Percentiles rank a stretch among this genome's conserved stretches.
Conservation (phyloP, 2,113 vertebrate species). For the Vidua macroura region DNA sequence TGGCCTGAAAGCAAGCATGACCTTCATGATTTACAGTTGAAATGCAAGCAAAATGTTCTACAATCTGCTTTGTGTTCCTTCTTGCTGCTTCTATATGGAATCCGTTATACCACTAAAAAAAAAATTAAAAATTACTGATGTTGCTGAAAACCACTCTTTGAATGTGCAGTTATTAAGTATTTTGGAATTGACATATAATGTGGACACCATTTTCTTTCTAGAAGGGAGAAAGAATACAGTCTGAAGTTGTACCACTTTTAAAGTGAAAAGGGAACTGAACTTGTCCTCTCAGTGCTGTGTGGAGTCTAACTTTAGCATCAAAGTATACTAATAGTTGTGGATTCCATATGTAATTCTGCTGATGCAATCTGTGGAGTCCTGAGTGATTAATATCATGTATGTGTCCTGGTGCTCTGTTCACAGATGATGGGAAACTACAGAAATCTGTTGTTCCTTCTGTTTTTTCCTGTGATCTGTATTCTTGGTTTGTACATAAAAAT, state of each 20-base stretch:
- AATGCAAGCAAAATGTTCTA: neutral
- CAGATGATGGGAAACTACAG: conserved; percentile 29
- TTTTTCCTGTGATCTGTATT: neutral
- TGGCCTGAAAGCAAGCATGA: neutral
- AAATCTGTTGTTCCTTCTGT: conserved; percentile 56
- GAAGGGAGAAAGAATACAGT: neutral
- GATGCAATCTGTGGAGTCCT: conserved; percentile 27
- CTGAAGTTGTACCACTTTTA: neutral
- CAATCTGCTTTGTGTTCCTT: neutral
- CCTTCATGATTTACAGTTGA: neutral
- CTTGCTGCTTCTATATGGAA: neutral
- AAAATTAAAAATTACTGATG: neutral
- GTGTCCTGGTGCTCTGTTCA: neutral
- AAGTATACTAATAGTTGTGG: neutral
- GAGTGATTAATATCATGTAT: conserved; percentile 23
- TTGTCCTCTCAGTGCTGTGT: neutral
- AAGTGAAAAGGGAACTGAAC: neutral
- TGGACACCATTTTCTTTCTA: neutral
- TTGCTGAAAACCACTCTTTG: neutral
- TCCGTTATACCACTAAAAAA: neutral
- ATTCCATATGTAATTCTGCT: conserved; percentile 26
- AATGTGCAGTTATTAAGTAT: rapidly evolving
- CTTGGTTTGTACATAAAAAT: neutral
- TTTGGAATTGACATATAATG: neutral
- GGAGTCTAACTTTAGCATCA: neutral